Evolutionary conservation across 2,797 vertebrate species (phyloP).

Genomic region (Spheniscus humboldti): DNA sequence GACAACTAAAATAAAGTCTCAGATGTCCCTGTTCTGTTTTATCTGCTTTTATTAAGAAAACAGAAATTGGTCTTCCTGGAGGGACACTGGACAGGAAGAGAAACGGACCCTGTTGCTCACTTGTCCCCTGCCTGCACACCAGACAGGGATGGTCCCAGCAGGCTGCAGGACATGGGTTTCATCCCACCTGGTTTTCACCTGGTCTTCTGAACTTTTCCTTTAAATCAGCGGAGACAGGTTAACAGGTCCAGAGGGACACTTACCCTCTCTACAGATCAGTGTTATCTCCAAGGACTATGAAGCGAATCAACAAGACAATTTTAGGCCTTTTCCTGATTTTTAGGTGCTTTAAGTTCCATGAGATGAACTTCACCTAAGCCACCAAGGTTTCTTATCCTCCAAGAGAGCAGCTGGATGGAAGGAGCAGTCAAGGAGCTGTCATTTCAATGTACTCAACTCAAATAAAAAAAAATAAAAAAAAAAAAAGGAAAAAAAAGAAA

Average conservation of each 20-base stretch:
- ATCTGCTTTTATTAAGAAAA: not conserved
- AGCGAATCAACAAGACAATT: not conserved
- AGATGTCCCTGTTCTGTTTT: not conserved
- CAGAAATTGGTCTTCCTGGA: not conserved
- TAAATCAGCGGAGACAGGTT: not conserved
- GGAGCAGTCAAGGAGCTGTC: not conserved
- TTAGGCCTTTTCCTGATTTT: not conserved
- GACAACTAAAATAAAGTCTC: not conserved
- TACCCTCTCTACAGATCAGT: not conserved
- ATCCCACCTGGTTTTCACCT: not conserved
- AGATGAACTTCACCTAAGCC: not conserved
- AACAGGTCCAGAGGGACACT: not conserved
- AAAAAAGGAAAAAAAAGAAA: rapidly evolving
- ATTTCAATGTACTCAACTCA: not conserved
- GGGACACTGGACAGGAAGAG: not conserved
- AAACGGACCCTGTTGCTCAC: not conserved
- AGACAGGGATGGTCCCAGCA: not conserved
- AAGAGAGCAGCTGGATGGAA: not conserved
- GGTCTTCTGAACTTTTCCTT: not conserved
- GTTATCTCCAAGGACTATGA: not conserved
- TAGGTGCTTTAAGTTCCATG: not conserved
- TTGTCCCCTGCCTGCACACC: not conserved
- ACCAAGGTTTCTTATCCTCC: not conserved
- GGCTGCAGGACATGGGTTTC: not conserved
- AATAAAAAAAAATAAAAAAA: not conserved